Evolutionary conservation across 37 sponge, comb jelly and placozoan genomes (phyloP).

Genomic region (Bolinopsis microptera): DNA sequence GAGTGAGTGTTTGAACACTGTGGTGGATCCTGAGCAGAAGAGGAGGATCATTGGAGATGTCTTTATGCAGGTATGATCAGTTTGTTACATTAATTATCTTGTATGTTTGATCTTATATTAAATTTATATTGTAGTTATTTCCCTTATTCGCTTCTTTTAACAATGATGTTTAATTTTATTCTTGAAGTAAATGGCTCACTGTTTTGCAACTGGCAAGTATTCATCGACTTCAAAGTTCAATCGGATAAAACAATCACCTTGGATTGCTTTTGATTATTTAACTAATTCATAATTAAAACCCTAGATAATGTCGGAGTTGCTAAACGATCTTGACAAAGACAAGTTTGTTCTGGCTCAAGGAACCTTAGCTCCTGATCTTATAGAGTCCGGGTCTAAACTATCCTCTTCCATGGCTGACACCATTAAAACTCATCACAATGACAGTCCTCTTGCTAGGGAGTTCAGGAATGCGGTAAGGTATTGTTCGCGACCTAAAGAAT

Average conservation of each 20-base stretch:
- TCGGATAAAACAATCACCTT: no score
- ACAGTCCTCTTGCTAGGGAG: constrained; percentile 79
- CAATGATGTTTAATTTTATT: no score
- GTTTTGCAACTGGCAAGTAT: no score
- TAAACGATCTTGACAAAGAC: background rate
- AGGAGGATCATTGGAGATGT: constrained; percentile 90
- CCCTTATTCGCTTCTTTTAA: constrained; percentile 1
- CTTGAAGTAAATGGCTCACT: no score
- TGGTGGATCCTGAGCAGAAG: constrained; percentile 81
- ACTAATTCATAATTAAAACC: no score
- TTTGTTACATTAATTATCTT: no score
- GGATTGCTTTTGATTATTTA: no score
- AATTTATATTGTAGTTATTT: background rate
- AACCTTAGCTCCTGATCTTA: constrained; percentile 87
- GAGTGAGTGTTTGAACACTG: constrained; percentile 71
- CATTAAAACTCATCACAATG: constrained; percentile 96
- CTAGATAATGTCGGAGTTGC: constrained; percentile 16
- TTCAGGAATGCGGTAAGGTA: constrained; percentile 74
- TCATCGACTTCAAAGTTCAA: no score
- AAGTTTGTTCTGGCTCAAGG: constrained; percentile 66
- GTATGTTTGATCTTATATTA: background rate
- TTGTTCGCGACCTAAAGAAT: background rate
- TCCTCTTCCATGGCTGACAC: constrained; percentile 79
- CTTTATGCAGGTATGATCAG: constrained; percentile 73
- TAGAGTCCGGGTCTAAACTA: constrained; percentile 84